A percentile compares a stretch with the other conserved stretches of the same genome.
phyloP scores from a whole-genome alignment of 2,797 vertebrate species.

The Poliocrania exsul region DNA sequence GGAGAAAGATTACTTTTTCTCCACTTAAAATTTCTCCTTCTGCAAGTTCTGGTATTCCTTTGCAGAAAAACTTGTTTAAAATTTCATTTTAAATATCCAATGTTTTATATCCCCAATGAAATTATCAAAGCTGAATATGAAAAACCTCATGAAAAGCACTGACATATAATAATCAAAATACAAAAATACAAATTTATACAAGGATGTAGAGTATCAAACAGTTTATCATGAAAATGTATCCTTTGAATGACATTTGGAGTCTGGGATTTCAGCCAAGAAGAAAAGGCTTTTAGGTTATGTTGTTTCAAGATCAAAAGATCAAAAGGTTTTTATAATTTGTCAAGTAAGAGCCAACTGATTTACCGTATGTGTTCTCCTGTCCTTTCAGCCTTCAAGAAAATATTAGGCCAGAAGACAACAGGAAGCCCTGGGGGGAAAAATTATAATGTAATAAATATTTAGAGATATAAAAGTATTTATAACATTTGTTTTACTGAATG shows the following conservation, averaged over 20 bases:
- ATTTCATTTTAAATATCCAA: slow-evolving; percentile 7
- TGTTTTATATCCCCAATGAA: neutral
- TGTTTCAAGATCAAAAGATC: slow-evolving; percentile 71
- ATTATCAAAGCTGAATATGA: neutral
- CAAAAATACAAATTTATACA: slow-evolving; percentile 27
- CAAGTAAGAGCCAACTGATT: slow-evolving; percentile 64
- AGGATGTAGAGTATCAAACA: slow-evolving; percentile 46
- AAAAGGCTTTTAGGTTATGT: slow-evolving; percentile 69
- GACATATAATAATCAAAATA: neutral
- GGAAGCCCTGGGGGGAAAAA: neutral
- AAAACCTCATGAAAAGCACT: neutral
- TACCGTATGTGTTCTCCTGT: slow-evolving; percentile 44
- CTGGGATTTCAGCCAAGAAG: slow-evolving; percentile 72
- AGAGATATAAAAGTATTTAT: neutral
- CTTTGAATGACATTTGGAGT: slow-evolving; percentile 66
- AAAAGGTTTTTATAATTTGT: slow-evolving; percentile 59
- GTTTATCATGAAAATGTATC: slow-evolving; percentile 52
- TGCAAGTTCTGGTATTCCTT: neutral
- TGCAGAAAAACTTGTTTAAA: neutral
- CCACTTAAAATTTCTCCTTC: neutral
- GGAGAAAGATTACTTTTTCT: neutral
- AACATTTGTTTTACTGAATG: neutral
- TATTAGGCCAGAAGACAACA: neutral
- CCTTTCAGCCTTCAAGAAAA: slow-evolving; percentile 11
- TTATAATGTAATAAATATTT: neutral